Evolutionary conservation across 1,140 invertebrate species (phyloP), one percentile per base, ranked within the genome.

Genomic region (Apis florea): DNA sequence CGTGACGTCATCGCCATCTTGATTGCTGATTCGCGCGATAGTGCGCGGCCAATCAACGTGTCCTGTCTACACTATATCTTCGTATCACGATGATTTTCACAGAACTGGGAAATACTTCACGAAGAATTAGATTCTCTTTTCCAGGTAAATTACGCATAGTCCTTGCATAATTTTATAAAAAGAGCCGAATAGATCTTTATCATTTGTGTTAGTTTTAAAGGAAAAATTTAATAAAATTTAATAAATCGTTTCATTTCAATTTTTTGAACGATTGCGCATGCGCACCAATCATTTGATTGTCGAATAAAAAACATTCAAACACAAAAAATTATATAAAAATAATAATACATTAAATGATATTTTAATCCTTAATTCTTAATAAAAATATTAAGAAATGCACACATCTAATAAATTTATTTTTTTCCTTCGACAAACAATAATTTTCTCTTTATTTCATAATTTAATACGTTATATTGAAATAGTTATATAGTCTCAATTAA

Each of bases 1-100:
- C 51, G 66, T 90, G 90, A 91, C 90, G 90, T 90, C 90, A 91
- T 71, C 86, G 83, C 85, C 88, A 90, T 89, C 89, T 89, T 88
- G 89, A 90, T 91, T 80, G 83, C 78, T 83, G 85, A 87, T 90
- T 89, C 83, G 85, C 59, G 81, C 87, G 85, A 90, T 90, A 90
- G 77, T 79, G 56, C 24, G 19, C 83, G 82, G 56, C 89, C 89
- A 89, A 89, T 89, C 89, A 77, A 83, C 85, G 77, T n/a, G 66
- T 21, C 21, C 49, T 58, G 56, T 69, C 47, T 64, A 53, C 51
- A 51, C 54, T 72, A 58, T 24, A 31, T 49, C 68, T 75, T 77
- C 63, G 73, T 67, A 77, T 69, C 66, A 68, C 67, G 61, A 67
- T 49, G 58, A 68, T 59, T 87, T 87, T 69, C 70, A 79, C 58